Base-by-base conservation (phyloP, 2,113 vertebrate genomes). In the Bos taurus region DNA sequence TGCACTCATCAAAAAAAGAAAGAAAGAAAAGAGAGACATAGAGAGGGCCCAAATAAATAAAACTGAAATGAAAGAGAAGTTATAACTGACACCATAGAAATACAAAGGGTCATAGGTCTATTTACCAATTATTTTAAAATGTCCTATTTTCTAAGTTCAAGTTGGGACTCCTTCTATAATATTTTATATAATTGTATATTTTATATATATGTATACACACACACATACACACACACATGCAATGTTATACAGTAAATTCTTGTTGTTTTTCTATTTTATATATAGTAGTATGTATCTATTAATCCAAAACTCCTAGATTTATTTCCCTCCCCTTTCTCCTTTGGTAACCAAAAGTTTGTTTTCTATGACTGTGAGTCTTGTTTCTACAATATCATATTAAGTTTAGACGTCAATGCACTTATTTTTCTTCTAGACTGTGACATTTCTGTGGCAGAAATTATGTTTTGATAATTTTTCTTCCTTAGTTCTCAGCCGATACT, bases 161-260 rank as follows among this genome's bases (percentile, higher is more conserved):
- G 10, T 46, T 64, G 15, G 7, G 57, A 96, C 16, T 85, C 12
- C 40, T 62, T 62, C 5, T 52, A 64, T 23, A 59, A 30, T 80
- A 52, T 74, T 21, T 46, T 60, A 46, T 56, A 21, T 52, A 33
- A 33, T 33, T 78, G 4, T 78, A 28, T 77, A 26, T 46, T 13
- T 4, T 77, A 77, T 80, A 46, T 36, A 19, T 11, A 74, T 5
- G 1, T 40, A 40, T 40, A 40, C 40, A 71, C 1, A 71, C 1
- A 67, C 0, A 71, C 0, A 71, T 0, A 74, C 2, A 77, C 9
- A 80, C 1, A 50, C 10, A 50, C 16, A 50, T 0, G 11, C 28
- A 81, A 23, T 82, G 19, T n/a, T 7, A 54, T 54, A 54, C 16
- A 54, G 50, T 82, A 82, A n/a, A 52, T 52, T 19, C 11, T 52